Conservation (phyloP, 1,140 invertebrate species). For the Drosophila busckii region DNA sequence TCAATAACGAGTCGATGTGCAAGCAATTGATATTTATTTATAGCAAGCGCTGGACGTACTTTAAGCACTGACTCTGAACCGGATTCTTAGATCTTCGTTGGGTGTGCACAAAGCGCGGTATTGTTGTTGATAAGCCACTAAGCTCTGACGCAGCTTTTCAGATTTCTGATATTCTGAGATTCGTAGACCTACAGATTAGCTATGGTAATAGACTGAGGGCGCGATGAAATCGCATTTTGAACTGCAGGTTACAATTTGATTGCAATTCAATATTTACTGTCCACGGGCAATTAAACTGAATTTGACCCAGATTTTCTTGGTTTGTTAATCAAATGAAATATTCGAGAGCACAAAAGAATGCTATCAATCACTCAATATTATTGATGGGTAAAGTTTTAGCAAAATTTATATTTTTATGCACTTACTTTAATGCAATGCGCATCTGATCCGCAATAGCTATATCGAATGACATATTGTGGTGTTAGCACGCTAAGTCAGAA, state of each 20-base stretch:
- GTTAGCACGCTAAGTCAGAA: slow-evolving; percentile 24
- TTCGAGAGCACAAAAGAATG: neutral
- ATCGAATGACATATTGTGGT: slow-evolving; percentile 71
- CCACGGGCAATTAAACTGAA: neutral
- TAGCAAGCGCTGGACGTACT: no score
- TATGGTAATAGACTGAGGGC: neutral
- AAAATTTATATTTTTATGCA: no score
- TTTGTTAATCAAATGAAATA: no score
- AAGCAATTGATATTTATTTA: no score
- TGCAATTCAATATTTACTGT: neutral
- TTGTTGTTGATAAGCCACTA: slow-evolving; percentile 33
- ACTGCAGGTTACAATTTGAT: slow-evolving; percentile 4
- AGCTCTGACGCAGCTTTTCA: slow-evolving; percentile 5
- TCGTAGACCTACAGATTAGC: slow-evolving; percentile 15
- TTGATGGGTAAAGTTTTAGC: no score
- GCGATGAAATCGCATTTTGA: slow-evolving; percentile 22
- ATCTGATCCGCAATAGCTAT: slow-evolving; percentile 75
- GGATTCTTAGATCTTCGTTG: slow-evolving; percentile 29
- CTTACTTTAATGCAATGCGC: slow-evolving; percentile 73
- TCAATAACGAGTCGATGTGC: neutral
- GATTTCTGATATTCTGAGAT: neutral
- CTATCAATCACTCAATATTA: no score
- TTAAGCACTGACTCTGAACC: slow-evolving; percentile 42
- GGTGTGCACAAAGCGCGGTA: slow-evolving; percentile 1
- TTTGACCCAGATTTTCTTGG: neutral